Percentiles rank a stretch among this genome's conserved stretches.
Conservation (phyloP, 2,113 vertebrate species). For the Melanocharis versteri region DNA sequence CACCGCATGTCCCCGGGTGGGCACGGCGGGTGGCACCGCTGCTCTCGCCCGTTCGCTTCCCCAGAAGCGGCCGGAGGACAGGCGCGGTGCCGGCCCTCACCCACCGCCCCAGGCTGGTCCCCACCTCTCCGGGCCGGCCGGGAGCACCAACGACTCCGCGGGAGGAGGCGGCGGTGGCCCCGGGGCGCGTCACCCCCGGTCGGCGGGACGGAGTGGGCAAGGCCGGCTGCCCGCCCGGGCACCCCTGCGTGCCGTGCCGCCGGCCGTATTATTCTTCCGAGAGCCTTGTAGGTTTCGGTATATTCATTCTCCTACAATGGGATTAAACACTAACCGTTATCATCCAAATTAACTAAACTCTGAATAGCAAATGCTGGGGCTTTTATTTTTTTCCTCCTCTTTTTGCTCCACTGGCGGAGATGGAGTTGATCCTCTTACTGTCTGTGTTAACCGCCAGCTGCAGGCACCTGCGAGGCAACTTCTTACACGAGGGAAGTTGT, state of each 20-base stretch:
- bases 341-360: conserved; percentile 76
- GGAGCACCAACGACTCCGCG: neutral
- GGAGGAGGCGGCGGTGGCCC: neutral
- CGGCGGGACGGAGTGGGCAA: neutral
- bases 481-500: conserved; percentile 32
- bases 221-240: neutral
- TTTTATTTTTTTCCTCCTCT: neutral
- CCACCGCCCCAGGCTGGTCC: neutral
- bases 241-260: conserved; percentile 19
- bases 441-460: conserved; percentile 82
- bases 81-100: neutral
- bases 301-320: conserved; percentile 71
- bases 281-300: conserved; percentile 48
- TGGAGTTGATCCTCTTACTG: conserved; percentile 78
- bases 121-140: neutral
- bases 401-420: conserved; percentile 26
- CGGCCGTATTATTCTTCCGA: conserved; percentile 11
- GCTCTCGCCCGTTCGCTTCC: neutral
- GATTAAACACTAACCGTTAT: conserved; percentile 76
- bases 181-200: neutral
- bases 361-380: conserved; percentile 63
- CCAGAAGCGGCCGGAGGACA: neutral
- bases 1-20: neutral
- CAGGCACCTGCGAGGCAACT: conserved; percentile 63
- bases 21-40: neutral